Percentiles rank a stretch among this genome's conserved stretches.
Conservation (phyloP, 2,113 vertebrate genomes). For the Sminthopsis crassicaudata region DNA sequence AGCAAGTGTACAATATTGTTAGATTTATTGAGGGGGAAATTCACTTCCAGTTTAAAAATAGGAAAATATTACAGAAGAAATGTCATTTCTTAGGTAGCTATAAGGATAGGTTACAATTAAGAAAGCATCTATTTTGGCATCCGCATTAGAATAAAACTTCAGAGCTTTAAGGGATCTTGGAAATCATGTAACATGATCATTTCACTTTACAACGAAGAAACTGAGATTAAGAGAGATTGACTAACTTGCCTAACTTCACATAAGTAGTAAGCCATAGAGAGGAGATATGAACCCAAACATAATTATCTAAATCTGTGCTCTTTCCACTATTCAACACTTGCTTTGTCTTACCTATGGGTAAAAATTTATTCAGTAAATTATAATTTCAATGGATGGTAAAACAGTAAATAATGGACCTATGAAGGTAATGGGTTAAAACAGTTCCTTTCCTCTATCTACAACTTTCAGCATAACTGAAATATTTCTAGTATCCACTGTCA, state of each 20-base stretch:
- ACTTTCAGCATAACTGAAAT: slow-evolving; percentile 57
- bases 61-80: not conserved
- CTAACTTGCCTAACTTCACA: not conserved
- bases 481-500: slow-evolving; percentile 37
- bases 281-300: too few relatives aligned
- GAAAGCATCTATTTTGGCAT: not conserved
- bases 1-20: not conserved
- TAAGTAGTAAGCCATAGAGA: not conserved
- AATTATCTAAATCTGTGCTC: not conserved
- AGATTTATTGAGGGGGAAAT: not conserved
- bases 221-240: not conserved
- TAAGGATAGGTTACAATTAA: not conserved
- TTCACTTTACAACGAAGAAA: not conserved
- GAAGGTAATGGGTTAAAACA: not conserved
- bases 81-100: not conserved
- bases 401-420: not conserved
- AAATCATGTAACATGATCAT: not conserved
- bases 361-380: not conserved
- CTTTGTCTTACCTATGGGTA: not conserved
- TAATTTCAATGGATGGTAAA: not conserved
- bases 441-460: slow-evolving; percentile 60
- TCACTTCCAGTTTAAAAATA: not conserved
- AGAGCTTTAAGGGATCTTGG: not conserved
- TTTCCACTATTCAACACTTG: not conserved
- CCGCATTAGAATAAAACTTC: not conserved